A percentile compares a stretch with the other conserved stretches of the same genome.
These are phyloP conservation scores for Alcedo atthis DNA, from an alignment of 2,797 vertebrate genomes.

Conservation along the genomic window DNA sequence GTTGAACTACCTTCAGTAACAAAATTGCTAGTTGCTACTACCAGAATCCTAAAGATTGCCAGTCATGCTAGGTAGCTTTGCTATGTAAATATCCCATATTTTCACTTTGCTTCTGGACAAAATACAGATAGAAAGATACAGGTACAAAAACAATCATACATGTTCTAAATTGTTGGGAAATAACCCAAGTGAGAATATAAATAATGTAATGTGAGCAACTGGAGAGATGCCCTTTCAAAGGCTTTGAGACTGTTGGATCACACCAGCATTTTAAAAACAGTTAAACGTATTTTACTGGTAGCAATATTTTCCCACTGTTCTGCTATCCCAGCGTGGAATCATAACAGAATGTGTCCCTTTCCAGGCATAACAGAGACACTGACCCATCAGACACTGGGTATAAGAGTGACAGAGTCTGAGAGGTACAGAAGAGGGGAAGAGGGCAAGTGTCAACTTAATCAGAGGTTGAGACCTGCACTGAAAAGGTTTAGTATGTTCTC, in stretches of 20 bases:
- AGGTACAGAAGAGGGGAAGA: neutral
- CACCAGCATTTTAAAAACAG: neutral
- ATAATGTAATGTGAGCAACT: slow-evolving; percentile 9
- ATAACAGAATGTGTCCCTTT: neutral
- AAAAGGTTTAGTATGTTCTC: neutral
- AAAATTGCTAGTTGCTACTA: neutral
- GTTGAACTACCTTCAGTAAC: neutral
- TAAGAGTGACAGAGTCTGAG: neutral
- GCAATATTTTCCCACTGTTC: neutral
- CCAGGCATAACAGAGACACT: neutral
- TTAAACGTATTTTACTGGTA: neutral
- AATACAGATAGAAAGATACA: neutral
- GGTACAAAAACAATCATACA: neutral
- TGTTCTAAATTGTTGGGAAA: slow-evolving; percentile 2
- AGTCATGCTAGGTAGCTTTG: neutral
- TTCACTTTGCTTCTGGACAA: neutral
- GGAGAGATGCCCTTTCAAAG: neutral
- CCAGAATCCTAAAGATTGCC: neutral
- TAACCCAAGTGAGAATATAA: slow-evolving; percentile 6
- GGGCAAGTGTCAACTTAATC: neutral
- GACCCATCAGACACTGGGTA: neutral
- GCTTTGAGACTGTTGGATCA: neutral
- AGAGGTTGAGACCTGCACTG: neutral
- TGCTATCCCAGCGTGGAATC: neutral
- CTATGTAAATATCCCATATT: neutral